Evolutionary conservation across 2,113 vertebrate species (phyloP), one percentile per base, ranked within the genome.

Genomic region (Neodontobutis hainanensis): DNA sequence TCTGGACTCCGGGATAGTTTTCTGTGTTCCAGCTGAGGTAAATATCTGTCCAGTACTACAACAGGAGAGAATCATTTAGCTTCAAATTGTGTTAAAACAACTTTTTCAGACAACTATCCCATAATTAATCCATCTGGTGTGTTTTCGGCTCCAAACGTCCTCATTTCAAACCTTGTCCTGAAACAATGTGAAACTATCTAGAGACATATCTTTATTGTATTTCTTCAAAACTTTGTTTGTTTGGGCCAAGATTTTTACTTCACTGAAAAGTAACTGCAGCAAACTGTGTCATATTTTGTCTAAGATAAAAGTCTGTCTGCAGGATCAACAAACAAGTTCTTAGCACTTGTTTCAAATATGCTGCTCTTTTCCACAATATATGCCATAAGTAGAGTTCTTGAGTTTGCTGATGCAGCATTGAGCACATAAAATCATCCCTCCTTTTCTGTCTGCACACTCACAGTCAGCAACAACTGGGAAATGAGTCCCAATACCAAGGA

Each of bases 21-120:
- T 92, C 90, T 45, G 92, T 90, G 84, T 95, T 94, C 95, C 95
- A 96, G 72, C 88, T 93, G 73, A 96, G 84, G 82, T 96, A 95
- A 53, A 90, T 70, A 46, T 96, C 95, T 8, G 92, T 90, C 95
- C 95, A 96, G 61, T 90, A 88, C 95, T 95, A 84, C 65, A 40
- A 61, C 7, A 48, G 0, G 36, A 51, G 14, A 68, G 8, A 63
- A 4, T 59, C 34, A 32, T 36, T n/a, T 8, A 11, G 15, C 6
- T 11, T 47, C 9, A 19, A 11, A 56, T n/a, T 2, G 49, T 47
- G 35, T 34, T 35, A 9, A 14, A 46, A 46, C 9, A 46, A 46
- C 10, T 11, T 46, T 4, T 46, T 11, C 44, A 27, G 19, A 27
- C 19, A 27, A 27, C 19, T 27, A 27, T 27, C 19, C 19, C 19